phyloP scores from a whole-genome alignment of 2,797 vertebrate species.

The Hippocampus kuda region DNA sequence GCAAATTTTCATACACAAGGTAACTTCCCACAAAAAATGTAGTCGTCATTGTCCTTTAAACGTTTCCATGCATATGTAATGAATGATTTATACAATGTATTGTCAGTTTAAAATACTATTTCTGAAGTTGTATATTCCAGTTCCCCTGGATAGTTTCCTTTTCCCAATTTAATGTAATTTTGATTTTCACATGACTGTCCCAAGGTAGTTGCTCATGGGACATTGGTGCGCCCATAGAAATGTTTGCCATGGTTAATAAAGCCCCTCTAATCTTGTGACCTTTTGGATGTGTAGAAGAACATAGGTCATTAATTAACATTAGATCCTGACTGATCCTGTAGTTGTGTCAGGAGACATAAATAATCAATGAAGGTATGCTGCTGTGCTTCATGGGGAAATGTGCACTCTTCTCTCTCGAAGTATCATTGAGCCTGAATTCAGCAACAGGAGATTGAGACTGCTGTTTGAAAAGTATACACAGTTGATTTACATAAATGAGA shows the following conservation, averaged over 20 bases:
- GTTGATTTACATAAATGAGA: neutral
- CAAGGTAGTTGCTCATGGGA: neutral
- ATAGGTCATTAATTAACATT: constrained; percentile 7
- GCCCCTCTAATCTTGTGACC: constrained; percentile 5
- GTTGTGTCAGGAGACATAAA: constrained; percentile 2
- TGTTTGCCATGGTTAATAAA: constrained; percentile 5
- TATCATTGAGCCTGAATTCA: neutral
- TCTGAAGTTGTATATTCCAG: neutral
- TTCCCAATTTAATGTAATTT: neutral
- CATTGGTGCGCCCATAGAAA: neutral
- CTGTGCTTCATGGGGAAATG: constrained; percentile 5
- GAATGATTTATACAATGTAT: neutral
- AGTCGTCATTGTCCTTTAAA: too few relatives aligned
- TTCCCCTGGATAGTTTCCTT: neutral
- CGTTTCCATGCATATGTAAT: neutral
- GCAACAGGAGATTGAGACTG: neutral
- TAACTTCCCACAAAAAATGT: too few relatives aligned
- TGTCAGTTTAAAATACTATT: neutral
- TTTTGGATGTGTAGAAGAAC: constrained; percentile 6
- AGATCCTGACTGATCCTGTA: constrained; percentile 6
- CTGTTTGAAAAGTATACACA: neutral
- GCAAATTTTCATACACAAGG: too few relatives aligned
- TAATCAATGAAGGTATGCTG: constrained; percentile 6
- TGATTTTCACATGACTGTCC: constrained; percentile 1
- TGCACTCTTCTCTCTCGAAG: neutral